These are phyloP conservation scores for Hapalemur alaotrensis DNA, from an alignment of 2,797 vertebrate genomes.

Conservation along the genomic window DNA sequence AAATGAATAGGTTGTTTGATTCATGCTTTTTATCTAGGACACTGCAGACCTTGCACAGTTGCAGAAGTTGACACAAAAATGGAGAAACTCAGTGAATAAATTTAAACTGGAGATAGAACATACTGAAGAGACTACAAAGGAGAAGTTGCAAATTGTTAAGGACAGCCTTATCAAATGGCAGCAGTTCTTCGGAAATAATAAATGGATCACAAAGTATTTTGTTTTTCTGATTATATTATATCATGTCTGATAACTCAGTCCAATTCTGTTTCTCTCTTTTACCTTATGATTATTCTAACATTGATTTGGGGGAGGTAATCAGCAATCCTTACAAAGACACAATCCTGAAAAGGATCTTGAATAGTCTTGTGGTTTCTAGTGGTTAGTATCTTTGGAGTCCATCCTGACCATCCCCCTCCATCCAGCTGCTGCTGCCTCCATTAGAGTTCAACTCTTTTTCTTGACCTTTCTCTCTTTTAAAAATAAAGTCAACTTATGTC, in stretches of 20 bases:
- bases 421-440: not conserved
- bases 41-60: conserved; percentile 84
- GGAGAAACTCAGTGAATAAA: conserved; percentile 81
- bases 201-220: conserved; percentile 76
- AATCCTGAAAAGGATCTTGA: not conserved
- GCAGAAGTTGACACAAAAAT: conserved; percentile 82
- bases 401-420: not conserved
- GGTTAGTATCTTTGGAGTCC: not conserved
- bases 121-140: conserved; percentile 80
- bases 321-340: not conserved
- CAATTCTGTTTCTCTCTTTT: not conserved
- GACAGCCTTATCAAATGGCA: conserved; percentile 84
- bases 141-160: conserved; percentile 79
- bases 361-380: not conserved
- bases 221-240: not conserved
- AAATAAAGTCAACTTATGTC: not conserved
- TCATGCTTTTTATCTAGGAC: conserved; percentile 83
- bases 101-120: conserved; percentile 81
- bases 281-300: not conserved
- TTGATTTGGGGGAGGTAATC: not conserved
- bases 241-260: not conserved
- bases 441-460: not conserved
- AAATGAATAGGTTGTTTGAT: not conserved
- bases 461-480: not conserved
- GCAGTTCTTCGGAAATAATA: conserved; percentile 73